Base-by-base conservation (phyloP, 2,888 invertebrate genomes). In the Spialia ferax region DNA sequence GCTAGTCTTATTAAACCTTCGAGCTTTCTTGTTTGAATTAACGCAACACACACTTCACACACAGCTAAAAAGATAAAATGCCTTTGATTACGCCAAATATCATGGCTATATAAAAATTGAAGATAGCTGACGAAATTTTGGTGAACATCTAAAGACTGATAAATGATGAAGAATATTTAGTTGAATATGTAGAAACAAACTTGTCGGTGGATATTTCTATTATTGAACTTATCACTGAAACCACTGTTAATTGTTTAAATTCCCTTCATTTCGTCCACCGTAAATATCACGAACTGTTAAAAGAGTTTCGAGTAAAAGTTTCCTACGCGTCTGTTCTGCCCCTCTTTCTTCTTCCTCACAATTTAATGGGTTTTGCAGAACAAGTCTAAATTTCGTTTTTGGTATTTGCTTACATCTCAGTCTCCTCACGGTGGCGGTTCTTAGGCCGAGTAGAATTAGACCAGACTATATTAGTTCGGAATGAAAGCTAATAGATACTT, bases 311-410 rank as follows among this genome's bases (percentile, higher is more conserved):
- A 68, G 73, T 79, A 78, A 86, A 84, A 84, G 88, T 83, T 89
- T 87, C 87, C 86, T 88, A 77, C 83, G 81, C 78, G 77, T 65
- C 76, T 82, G 90, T 91, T 93, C 92, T 93, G 93, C 89, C 83
- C 83, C 83, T 83, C 74, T 72, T 69, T 71, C 76, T 76, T 72
- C 69, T 70, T 77, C 68, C 68, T 71, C 71, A 82, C 81, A 80
- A 78, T 80, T 78, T 76, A 83, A 83, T 85, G 87, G 86, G 85
- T 81, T 79, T 82, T 78, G 91, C 92, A 93, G 93, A 94, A 93
- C 92, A 88, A 89, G 94, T 94, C 94, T 94, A 94, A 94, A 94
- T 93, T 92, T 94, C 94, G 87, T 94, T 94, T 94, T 94, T 94
- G 93, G 82, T 93, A 92, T 93, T 93, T 93, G 93, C 93, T 93